Conservation (phyloP, 2,888 invertebrate genomes). For the Conus canariensis region DNA sequence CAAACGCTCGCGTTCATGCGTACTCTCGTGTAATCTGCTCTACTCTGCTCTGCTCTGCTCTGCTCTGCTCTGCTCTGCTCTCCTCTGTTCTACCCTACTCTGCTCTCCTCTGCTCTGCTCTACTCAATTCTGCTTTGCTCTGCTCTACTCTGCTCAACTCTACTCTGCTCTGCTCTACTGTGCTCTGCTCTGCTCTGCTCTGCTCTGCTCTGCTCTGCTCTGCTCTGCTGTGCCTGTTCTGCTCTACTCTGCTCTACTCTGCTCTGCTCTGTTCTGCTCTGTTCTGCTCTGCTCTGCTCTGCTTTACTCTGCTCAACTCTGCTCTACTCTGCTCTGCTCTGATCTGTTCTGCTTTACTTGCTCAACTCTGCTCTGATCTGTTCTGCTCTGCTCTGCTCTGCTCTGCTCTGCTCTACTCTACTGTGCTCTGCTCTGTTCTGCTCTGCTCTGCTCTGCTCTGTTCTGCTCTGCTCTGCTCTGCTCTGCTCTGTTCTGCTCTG, state of each 20-base stretch:
- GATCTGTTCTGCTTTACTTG: neutral
- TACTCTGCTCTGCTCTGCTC: neutral
- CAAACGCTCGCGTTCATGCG: too few relatives aligned
- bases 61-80: neutral
- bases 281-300: conserved; percentile 11
- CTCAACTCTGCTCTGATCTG: neutral
- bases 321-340: neutral
- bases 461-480: neutral
- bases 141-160: neutral
- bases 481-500: conserved; percentile 31
- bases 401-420: neutral
- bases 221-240: neutral
- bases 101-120: neutral
- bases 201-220: conserved; percentile 7
- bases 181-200: neutral
- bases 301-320: neutral
- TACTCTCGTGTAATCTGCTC: too few relatives aligned
- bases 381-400: neutral
- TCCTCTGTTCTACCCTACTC: neutral
- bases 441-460: neutral
- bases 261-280: neutral
- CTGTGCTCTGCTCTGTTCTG: neutral
- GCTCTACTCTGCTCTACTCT: conserved; percentile 3
- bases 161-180: neutral
- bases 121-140: neutral